These are phyloP conservation scores for Drosophila neocordata DNA, from an alignment of 1,140 invertebrate species.

Conservation along the genomic window DNA sequence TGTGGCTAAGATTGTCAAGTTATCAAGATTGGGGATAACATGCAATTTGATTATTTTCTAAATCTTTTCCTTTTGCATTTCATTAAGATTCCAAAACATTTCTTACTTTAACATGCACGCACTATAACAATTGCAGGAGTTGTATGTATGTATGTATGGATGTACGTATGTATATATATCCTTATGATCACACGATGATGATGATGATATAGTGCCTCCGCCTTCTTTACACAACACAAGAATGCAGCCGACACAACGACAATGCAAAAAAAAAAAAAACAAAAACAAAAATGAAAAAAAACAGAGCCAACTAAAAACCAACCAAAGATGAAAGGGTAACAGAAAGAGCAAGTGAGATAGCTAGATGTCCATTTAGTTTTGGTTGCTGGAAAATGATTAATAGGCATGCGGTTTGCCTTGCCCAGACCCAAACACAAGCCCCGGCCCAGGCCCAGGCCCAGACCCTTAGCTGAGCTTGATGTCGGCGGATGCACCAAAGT, in stretches of 20 bases:
- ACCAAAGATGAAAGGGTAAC: background rate
- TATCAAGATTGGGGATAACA: no score
- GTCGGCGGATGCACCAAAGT: conserved; percentile 64
- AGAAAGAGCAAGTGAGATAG: conserved; percentile 1
- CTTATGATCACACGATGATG: conserved; percentile 48
- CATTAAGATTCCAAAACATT: no score
- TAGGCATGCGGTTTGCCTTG: conserved; percentile 68
- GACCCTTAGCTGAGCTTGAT: conserved; percentile 4
- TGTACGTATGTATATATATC: conserved; percentile 21
- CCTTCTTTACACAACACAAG: conserved; percentile 53
- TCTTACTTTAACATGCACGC: no score
- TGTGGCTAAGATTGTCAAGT: no score
- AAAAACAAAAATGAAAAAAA: conserved; percentile 21
- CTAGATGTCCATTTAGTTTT: conserved; percentile 59
- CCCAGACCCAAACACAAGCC: no score
- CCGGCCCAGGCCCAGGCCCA: no score
- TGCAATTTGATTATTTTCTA: no score
- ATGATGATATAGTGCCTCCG: conserved; percentile 71
- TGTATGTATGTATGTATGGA: background rate
- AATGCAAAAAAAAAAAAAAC: conserved; percentile 54
- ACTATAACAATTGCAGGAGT: background rate
- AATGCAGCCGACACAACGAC: conserved; percentile 58
- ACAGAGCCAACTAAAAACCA: conserved; percentile 46
- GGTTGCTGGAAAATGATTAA: conserved; percentile 77
- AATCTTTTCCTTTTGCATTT: no score